Evolutionary conservation across 2,113 vertebrate genomes (phyloP), one percentile per base, ranked within the genome.

Genomic region (Beaufortia kweichowensis): DNA sequence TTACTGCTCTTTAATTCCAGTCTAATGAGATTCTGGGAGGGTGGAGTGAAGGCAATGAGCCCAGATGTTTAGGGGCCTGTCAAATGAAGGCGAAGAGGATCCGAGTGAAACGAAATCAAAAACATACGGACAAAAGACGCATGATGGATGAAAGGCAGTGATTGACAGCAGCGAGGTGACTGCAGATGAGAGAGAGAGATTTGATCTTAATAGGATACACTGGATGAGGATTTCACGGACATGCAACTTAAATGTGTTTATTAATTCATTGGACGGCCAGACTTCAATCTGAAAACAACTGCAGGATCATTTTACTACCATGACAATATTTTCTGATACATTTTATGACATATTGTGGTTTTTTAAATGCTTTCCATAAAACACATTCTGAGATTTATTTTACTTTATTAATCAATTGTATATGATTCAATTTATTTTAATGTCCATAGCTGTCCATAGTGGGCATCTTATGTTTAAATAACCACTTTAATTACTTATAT

Each of bases 1-100:
- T 80, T 80, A 64, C 83, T 72, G 84, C 65, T 84, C 84, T 88
- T 84, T 89, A 83, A 84, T 70, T 85, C 77, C 55, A 76, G 77
- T 87, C 89, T 93, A 92, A 92, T 91, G 90, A 92, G 91, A 89
- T 80, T 84, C 56, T 33, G 72, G 66, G 9, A 67, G 87, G 87
- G 84, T 50, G 59, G 73, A 0, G 70, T 68, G 74, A 57, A 0
- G 79, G 77, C 79, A 69, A 65, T 63, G 55, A 86, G 43, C 75
- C 59, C 75, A 80, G 75, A 76, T 65, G 69, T 76, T 74, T 50
- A 12, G 31, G 35, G 75, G 61, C 64, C 29, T 17, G 33, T 64
- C 53, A 78, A 71, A 78, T 62, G 70, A 64, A 50, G 61, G 53
- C 29, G 46, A 61, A 79, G 79, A 46, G 67, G 66, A 55, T 82